These are phyloP conservation scores for Timema podura DNA, from an alignment of 2,888 invertebrate species.

Conservation along the genomic window DNA sequence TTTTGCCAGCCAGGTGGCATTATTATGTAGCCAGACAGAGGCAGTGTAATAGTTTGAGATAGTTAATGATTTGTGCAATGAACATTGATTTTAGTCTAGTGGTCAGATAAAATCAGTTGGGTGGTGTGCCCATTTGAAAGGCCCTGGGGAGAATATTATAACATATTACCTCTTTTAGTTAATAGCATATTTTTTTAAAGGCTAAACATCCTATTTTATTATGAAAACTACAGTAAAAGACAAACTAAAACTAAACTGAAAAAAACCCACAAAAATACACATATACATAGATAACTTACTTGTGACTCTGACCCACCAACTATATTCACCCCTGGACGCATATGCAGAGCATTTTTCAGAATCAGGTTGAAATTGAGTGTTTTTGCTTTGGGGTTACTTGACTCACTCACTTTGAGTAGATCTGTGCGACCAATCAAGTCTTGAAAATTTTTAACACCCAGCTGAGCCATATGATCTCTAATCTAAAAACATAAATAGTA, in stretches of 20 bases:
- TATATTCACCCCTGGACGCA: constrained; percentile 88
- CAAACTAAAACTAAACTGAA: constrained; percentile 2
- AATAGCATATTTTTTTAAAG: no score
- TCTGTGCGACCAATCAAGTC: constrained; percentile 92
- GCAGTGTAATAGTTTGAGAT: no score
- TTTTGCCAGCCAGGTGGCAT: no score
- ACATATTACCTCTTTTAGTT: no score
- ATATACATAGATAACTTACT: constrained; percentile 41
- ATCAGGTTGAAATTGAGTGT: constrained; percentile 80
- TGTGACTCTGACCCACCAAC: constrained; percentile 81
- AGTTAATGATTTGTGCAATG: no score
- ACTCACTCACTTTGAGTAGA: constrained; percentile 71
- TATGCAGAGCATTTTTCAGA: constrained; percentile 81
- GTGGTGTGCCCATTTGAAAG: no score
- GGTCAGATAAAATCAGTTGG: no score
- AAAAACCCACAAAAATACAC: not conserved
- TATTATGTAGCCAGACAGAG: no score
- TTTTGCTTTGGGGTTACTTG: constrained; percentile 73
- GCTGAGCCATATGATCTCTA: constrained; percentile 82
- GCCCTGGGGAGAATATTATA: no score
- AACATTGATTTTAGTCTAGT: no score
- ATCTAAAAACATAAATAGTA: constrained; percentile 52
- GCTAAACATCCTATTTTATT: no score
- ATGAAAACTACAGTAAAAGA: no score
- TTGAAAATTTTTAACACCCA: constrained; percentile 85